A percentile compares a stretch with the other conserved stretches of the same genome.
Conservation (phyloP, 2,888 invertebrate genomes). For the Sarcophaga carnaria region DNA sequence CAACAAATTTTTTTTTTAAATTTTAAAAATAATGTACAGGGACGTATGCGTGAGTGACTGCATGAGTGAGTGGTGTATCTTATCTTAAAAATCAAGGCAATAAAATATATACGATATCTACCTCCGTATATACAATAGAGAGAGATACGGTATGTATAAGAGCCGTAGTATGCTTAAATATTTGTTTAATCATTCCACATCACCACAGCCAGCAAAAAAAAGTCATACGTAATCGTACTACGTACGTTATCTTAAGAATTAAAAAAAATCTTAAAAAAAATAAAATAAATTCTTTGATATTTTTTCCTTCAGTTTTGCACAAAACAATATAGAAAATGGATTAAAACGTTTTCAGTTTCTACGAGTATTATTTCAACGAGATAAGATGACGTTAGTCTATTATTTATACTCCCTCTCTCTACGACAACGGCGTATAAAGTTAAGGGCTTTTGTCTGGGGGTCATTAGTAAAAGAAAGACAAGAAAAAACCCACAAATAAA, state of each 20-base stretch:
- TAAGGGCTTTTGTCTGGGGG: not conserved
- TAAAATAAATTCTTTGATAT: not conserved
- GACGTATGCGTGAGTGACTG: too few relatives aligned
- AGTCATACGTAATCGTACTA: too few relatives aligned
- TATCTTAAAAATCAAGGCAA: conserved; percentile 60
- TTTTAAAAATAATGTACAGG: too few relatives aligned
- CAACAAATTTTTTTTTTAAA: not conserved
- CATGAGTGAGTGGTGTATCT: not conserved
- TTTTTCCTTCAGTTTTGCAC: not conserved
- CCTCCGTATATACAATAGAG: too few relatives aligned
- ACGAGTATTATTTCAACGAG: not conserved
- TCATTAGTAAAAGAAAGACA: not conserved
- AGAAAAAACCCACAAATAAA: not conserved
- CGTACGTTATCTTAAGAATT: too few relatives aligned
- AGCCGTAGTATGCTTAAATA: not conserved
- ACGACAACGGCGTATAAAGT: not conserved
- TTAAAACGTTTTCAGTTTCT: not conserved
- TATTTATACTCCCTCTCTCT: not conserved
- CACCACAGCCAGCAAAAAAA: too few relatives aligned
- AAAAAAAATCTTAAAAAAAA: not conserved
- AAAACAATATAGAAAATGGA: not conserved
- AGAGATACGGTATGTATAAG: not conserved
- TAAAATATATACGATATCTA: conserved; percentile 22
- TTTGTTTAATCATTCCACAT: not conserved
- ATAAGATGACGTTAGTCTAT: not conserved